A percentile compares a stretch with the other conserved stretches of the same genome.
phyloP scores from a whole-genome alignment of 2,888 invertebrate species.

The Catocala nupta region DNA sequence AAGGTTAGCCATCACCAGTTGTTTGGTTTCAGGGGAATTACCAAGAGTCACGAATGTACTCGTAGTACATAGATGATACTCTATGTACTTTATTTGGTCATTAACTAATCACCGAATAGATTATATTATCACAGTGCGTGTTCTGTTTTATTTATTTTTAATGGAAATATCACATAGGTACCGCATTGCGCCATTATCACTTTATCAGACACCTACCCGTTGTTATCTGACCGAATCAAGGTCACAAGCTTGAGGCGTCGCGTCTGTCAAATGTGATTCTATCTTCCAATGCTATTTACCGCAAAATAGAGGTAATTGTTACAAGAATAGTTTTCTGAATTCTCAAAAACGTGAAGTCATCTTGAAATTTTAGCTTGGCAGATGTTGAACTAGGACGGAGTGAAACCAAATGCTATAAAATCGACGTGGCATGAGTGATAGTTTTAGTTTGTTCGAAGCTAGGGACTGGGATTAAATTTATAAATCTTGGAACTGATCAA shows the following conservation, averaged over 20 bases:
- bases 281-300: constrained; percentile 38
- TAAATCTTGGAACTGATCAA: neutral
- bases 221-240: constrained; percentile 69
- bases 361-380: neutral
- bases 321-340: constrained; percentile 27
- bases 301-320: constrained; percentile 29
- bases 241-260: constrained; percentile 56
- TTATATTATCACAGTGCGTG: constrained; percentile 29
- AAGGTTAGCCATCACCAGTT: no score
- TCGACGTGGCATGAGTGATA: neutral
- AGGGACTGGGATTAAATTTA: no score
- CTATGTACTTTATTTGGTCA: no score
- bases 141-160: constrained; percentile 33
- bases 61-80: no score
- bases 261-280: constrained; percentile 50
- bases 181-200: constrained; percentile 68
- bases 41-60: no score
- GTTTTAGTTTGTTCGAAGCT: neutral
- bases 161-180: constrained; percentile 45
- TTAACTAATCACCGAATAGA: constrained; percentile 30
- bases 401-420: neutral
- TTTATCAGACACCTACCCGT: constrained; percentile 67
- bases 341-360: constrained; percentile 1
- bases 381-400: neutral
- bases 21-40: no score